Evolutionary conservation across 1,140 invertebrate species (phyloP), one percentile per base, ranked within the genome.

Genomic region (Micrasema minimum): DNA sequence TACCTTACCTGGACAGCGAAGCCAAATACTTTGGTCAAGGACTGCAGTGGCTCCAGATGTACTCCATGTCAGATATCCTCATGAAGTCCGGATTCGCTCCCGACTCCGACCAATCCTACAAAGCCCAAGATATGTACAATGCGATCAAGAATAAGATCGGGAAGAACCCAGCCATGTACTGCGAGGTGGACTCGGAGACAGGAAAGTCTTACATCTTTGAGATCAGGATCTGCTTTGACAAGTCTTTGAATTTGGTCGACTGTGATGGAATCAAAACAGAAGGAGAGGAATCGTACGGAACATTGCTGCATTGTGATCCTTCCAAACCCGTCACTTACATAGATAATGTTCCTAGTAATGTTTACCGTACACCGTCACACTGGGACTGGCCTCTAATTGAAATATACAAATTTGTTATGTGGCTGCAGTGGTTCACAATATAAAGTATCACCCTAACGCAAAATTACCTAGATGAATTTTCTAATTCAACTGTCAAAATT

Each of bases 21-120:
- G 76, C 86, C 0, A 92, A 93, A 77, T 95, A 93, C 78, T 95
- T 95, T 72, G 76, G 80, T 1, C 82, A 88, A 72, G 92, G 90
- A 0, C 76, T 95, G 1, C 77, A 86, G 11, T 89, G 90, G 83
- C 79, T 88, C 0, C 77, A 88, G 10, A 76, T 85, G 18, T 93
- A 88, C 74, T 86, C 90, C 18, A 90, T 93, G 85, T 84, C 85
- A 16, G 75, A 85, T 41, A 83, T 92, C 14, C 79, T 94, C 2
- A 75, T 76, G 1, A 81, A 84, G 48, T 79, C 79, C 0, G 83
- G 83, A 20, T 90, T 94, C 46, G 66, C 84, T 12, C 91, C 92
- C 1, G 82, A 81, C 45, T 78, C 83, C 35, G 83, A 85, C n/a
- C 78, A 85, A 22, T 78, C 78, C 18, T 91, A 91, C 71, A 80